A percentile compares a stretch with the other conserved stretches of the same genome.
Evolutionary conservation across 2,113 vertebrate species (phyloP).

Genomic region (Todiramphus saurophagus): DNA sequence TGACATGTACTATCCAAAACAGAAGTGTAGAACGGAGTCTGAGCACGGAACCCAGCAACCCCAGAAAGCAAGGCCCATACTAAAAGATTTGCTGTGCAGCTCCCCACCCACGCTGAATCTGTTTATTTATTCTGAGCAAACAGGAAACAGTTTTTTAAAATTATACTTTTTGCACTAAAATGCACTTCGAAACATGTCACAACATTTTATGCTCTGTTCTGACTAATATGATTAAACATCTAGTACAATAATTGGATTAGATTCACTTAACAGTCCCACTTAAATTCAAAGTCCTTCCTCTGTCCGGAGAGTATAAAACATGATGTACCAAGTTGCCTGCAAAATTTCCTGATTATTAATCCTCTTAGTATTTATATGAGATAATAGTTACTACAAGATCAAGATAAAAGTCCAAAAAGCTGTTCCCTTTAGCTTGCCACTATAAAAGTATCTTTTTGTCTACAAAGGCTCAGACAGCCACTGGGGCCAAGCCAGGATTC

Average conservation of each 20-base stretch:
- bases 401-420: constrained; percentile 64
- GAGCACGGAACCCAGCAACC: not conserved
- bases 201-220: constrained; percentile 3
- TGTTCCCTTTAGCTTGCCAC: constrained; percentile 50
- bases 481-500: constrained; percentile 86
- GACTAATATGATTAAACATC: constrained; percentile 43
- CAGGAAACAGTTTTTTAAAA: not conserved
- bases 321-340: not conserved
- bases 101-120: not conserved
- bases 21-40: not conserved
- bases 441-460: constrained; percentile 64
- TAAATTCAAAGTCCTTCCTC: constrained; percentile 34
- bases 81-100: not conserved
- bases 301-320: constrained; percentile 9
- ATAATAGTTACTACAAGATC: constrained; percentile 18
- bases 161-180: not conserved
- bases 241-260: constrained; percentile 49
- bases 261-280: constrained; percentile 41
- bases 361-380: not conserved
- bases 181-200: not conserved
- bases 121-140: not conserved
- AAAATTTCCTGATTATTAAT: constrained; percentile 26
- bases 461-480: constrained; percentile 77
- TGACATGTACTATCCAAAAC: not conserved
- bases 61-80: fast-evolving